A percentile compares a stretch with the other conserved stretches of the same genome.
phyloP scores from a whole-genome alignment of 1,140 invertebrate species.

The Macrotrachela quadricornifera region DNA sequence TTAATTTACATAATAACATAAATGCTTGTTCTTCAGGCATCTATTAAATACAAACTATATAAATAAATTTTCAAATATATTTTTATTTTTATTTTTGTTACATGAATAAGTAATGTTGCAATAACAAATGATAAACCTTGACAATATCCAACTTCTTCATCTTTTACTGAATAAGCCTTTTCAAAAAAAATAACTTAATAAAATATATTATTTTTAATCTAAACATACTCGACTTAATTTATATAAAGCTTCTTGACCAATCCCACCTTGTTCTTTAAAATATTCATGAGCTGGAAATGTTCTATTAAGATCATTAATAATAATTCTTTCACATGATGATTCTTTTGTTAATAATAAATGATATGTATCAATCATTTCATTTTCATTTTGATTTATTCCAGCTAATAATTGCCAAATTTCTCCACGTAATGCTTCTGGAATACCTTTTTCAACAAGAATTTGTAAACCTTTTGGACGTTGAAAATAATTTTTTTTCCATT shows the following conservation, averaged over 20 bases:
- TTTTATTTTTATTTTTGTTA: too few species aligned
- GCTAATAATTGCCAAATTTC: constrained; percentile 90
- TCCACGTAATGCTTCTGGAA: constrained; percentile 80
- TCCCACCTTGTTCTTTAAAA: constrained; percentile 50
- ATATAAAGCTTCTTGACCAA: constrained; percentile 80
- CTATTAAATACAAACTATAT: too few species aligned
- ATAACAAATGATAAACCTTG: constrained; percentile 91
- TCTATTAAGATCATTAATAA: constrained; percentile 78
- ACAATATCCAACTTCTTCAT: constrained; percentile 91
- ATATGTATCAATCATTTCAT: constrained; percentile 78
- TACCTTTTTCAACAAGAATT: constrained; percentile 38
- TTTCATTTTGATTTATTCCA: constrained; percentile 53
- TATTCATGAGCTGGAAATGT: constrained; percentile 96
- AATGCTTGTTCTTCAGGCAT: constrained; percentile 99
- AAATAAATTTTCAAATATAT: too few species aligned
- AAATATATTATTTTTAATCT: too few species aligned
- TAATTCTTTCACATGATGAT: constrained; percentile 67
- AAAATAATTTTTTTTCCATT: constrained; percentile 38
- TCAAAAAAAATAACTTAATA: too few species aligned
- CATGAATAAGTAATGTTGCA: constrained; percentile 70
- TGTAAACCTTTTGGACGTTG: constrained; percentile 2
- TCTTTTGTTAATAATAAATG: constrained; percentile 72
- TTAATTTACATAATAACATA: constrained; percentile 77
- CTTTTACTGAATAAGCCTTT: constrained; percentile 78
- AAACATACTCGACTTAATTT: constrained; percentile 44